A percentile compares a stretch with the other conserved stretches of the same genome.
Evolutionary conservation across 2,888 invertebrate genomes (phyloP).

Genomic region (Lottia gigantea): DNA sequence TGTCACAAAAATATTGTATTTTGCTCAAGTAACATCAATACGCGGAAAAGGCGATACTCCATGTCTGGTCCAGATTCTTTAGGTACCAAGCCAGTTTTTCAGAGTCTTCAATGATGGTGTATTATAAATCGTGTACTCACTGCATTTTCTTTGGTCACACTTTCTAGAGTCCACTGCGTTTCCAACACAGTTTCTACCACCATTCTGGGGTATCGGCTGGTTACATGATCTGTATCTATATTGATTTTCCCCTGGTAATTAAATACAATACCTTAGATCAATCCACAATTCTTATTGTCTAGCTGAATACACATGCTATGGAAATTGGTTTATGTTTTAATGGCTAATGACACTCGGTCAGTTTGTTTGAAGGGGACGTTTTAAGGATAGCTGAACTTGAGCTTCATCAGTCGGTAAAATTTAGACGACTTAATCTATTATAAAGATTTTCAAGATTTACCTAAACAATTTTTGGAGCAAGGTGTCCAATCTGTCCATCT

Average conservation of each 20-base stretch:
- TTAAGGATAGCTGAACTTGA: too few relatives aligned
- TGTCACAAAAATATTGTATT: too few relatives aligned
- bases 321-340: neutral
- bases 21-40: too few relatives aligned
- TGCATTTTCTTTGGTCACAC: neutral
- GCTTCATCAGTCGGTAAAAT: neutral
- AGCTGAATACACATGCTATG: neutral
- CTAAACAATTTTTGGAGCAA: neutral
- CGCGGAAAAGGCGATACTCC: too few relatives aligned
- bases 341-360: neutral
- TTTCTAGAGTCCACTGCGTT: neutral
- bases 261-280: neutral
- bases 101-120: too few relatives aligned
- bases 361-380: too few relatives aligned
- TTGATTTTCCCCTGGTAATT: neutral
- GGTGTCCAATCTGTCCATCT: neutral
- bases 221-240: neutral
- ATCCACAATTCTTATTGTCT: too few relatives aligned
- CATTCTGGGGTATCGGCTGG: neutral
- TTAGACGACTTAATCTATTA: too few relatives aligned
- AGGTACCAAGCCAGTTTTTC: too few relatives aligned
- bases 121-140: neutral
- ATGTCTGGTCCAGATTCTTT: too few relatives aligned
- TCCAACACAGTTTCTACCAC: neutral
- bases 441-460: neutral